These are phyloP conservation scores for Bombus sylvicola DNA, from an alignment of 1,140 invertebrate species.

Conservation along the genomic window DNA sequence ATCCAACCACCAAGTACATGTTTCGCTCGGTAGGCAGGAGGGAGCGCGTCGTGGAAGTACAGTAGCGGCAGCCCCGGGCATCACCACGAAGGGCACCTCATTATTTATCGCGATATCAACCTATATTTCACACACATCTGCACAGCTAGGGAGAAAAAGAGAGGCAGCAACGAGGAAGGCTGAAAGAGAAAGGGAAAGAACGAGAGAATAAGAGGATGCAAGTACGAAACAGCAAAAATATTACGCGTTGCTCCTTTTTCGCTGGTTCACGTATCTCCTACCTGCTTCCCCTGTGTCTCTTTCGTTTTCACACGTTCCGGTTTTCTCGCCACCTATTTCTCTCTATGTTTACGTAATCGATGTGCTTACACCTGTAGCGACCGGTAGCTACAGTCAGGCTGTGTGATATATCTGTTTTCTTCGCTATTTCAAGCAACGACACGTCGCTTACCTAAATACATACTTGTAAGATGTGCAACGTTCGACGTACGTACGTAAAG, in stretches of 20 bases:
- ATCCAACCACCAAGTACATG: constrained; percentile 59
- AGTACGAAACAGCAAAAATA: not conserved
- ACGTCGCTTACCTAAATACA: no score
- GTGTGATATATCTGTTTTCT: not conserved
- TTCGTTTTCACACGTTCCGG: not conserved
- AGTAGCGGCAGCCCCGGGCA: constrained; percentile 79
- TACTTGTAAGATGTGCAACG: not conserved
- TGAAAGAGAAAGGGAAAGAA: not conserved
- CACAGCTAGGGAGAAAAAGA: constrained; percentile 22
- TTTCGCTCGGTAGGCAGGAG: constrained; percentile 55
- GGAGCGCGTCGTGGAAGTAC: constrained; percentile 68
- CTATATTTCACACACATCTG: constrained; percentile 78
- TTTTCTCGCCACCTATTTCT: constrained; percentile 14
- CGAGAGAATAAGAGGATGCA: not conserved
- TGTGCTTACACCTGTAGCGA: no score
- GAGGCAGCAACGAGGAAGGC: constrained; percentile 6
- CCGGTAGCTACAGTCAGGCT: no score
- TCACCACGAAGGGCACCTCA: constrained; percentile 78
- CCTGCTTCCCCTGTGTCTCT: not conserved
- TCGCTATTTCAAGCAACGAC: not conserved
- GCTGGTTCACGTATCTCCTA: not conserved
- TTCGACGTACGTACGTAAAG: not conserved
- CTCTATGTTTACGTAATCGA: constrained; percentile 31
- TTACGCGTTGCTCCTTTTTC: not conserved
- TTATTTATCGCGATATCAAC: constrained; percentile 82